Evolutionary conservation across 2,113 vertebrate genomes (phyloP).

Genomic region (Eolophus roseicapilla): DNA sequence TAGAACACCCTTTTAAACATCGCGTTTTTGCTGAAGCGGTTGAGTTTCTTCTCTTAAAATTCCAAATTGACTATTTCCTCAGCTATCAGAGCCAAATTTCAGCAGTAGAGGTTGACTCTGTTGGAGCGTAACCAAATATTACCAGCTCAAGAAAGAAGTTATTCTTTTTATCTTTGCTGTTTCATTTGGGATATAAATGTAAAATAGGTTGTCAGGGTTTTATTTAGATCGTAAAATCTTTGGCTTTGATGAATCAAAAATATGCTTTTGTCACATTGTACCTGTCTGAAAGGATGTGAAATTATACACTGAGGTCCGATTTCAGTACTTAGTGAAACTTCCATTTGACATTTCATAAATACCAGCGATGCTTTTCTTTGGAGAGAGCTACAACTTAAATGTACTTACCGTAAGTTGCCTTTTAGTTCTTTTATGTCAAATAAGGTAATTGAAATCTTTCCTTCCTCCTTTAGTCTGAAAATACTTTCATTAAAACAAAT

Average conservation of each 20-base stretch:
- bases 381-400: background rate
- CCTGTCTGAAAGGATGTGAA: background rate
- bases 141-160: background rate
- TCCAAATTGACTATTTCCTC: background rate
- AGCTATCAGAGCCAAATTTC: background rate
- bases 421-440: background rate
- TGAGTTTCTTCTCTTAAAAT: background rate
- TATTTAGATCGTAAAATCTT: background rate
- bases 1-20: background rate
- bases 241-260: background rate
- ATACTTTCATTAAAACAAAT: background rate
- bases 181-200: background rate
- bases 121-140: background rate
- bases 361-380: background rate
- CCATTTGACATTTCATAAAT: background rate
- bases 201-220: background rate
- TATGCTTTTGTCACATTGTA: background rate
- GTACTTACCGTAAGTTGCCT: background rate
- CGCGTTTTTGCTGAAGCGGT: background rate
- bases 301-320: background rate
- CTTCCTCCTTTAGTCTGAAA: background rate
- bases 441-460: background rate
- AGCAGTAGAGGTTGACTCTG: background rate
- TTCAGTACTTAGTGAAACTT: background rate
- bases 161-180: background rate